Percentiles rank a stretch among this genome's conserved stretches.
Conservation (phyloP, 2,113 vertebrate species). For the Pholis gunnellus region DNA sequence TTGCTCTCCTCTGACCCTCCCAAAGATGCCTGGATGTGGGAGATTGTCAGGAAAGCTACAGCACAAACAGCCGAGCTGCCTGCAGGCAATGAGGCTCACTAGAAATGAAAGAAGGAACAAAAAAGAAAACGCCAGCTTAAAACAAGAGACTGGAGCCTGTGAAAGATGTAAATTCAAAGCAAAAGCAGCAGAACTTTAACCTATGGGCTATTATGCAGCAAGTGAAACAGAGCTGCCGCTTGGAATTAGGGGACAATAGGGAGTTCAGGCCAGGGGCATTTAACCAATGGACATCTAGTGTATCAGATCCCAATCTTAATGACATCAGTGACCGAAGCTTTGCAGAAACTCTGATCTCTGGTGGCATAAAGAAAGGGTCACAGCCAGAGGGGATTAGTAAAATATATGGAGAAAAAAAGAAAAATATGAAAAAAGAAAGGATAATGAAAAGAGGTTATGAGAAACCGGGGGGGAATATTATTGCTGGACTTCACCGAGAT, state of each 20-base stretch:
- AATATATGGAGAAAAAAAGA: slow-evolving; percentile 63
- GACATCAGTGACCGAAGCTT: slow-evolving; percentile 80
- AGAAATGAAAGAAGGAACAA: slow-evolving; percentile 55
- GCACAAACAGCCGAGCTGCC: slow-evolving; percentile 70
- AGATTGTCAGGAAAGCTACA: slow-evolving; percentile 67
- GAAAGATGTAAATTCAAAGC: slow-evolving; percentile 83
- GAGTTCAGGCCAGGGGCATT: slow-evolving; percentile 79
- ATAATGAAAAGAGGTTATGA: slow-evolving; percentile 72
- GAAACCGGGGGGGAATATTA: slow-evolving; percentile 69
- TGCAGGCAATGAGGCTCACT: slow-evolving; percentile 62
- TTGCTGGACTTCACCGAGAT: slow-evolving; percentile 67
- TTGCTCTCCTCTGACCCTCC: slow-evolving; percentile 82
- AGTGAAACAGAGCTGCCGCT: slow-evolving; percentile 80
- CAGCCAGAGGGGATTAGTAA: slow-evolving; percentile 66
- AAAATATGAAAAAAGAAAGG: slow-evolving; percentile 68
- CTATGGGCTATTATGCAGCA: slow-evolving; percentile 78
- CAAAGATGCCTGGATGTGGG: slow-evolving; percentile 77
- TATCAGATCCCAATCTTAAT: slow-evolving; percentile 83
- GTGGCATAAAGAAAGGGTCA: slow-evolving; percentile 76
- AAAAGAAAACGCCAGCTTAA: slow-evolving; percentile 63
- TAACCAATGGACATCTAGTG: slow-evolving; percentile 78
- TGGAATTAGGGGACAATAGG: slow-evolving; percentile 81
- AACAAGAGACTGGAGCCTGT: slow-evolving; percentile 64
- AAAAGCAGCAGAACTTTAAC: slow-evolving; percentile 82
- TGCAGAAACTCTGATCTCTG: slow-evolving; percentile 78